phyloP scores from a whole-genome alignment of 2,797 vertebrate genomes.

The Cryptoprocta ferox region DNA sequence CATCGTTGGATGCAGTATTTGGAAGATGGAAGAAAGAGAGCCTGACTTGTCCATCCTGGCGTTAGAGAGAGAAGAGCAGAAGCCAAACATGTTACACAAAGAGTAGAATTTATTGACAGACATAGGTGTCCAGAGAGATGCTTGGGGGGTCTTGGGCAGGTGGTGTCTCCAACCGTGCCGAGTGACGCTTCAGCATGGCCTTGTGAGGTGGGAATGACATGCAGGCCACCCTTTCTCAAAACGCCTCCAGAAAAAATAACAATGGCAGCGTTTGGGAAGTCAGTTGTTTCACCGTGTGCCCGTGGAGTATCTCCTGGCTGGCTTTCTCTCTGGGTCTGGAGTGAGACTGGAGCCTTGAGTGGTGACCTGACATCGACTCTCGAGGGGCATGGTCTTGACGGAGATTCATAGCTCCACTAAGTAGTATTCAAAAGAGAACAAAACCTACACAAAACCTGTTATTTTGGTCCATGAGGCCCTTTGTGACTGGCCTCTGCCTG shows the following conservation, averaged over 20 bases:
- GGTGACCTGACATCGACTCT: neutral
- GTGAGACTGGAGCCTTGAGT: neutral
- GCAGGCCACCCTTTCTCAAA: neutral
- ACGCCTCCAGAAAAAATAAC: neutral
- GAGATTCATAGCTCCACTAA: neutral
- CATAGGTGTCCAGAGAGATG: neutral
- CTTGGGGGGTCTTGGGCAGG: neutral
- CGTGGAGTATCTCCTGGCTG: rapidly evolving
- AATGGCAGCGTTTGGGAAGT: neutral
- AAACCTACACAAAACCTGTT: neutral
- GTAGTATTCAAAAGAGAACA: neutral
- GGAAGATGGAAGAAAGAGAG: conserved; percentile 48
- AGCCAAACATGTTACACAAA: neutral
- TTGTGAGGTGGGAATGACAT: neutral
- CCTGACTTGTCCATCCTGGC: neutral
- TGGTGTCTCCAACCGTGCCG: neutral
- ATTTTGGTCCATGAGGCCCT: neutral
- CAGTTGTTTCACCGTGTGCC: neutral
- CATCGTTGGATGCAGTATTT: neutral
- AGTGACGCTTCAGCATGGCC: neutral
- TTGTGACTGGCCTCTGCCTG: neutral
- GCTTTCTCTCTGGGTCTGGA: neutral
- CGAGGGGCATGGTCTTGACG: neutral
- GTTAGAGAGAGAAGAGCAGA: neutral
- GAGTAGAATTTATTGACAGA: neutral